Conservation (phyloP, 2,113 vertebrate species). For the Globicephala melas region DNA sequence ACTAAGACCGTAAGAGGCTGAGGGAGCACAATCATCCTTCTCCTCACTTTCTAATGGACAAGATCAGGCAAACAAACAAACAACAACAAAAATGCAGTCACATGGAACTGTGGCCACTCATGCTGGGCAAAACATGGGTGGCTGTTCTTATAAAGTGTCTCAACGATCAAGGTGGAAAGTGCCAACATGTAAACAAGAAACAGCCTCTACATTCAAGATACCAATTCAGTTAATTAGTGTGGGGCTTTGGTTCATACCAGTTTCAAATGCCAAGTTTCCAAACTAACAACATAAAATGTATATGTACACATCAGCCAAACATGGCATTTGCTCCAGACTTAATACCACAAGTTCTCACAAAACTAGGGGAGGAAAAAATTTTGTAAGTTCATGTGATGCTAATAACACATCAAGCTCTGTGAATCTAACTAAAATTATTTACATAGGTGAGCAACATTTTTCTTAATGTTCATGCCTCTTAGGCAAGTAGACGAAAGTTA, state of each 20-base stretch:
- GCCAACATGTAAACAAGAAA: not conserved
- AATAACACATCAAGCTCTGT: not conserved
- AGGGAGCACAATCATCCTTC: not conserved
- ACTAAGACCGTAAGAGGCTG: not conserved
- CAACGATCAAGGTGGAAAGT: not conserved
- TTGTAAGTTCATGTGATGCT: not conserved
- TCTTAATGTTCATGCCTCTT: not conserved
- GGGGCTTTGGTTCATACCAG: slow-evolving; percentile 22
- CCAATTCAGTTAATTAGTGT: not conserved
- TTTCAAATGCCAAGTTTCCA: slow-evolving; percentile 47
- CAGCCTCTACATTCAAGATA: not conserved
- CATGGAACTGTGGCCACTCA: not conserved
- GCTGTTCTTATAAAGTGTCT: not conserved
- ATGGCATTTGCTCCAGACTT: slow-evolving; percentile 30
- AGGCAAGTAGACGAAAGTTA: slow-evolving; percentile 38
- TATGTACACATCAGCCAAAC: slow-evolving; percentile 48
- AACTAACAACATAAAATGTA: slow-evolving; percentile 30
- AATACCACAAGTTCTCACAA: slow-evolving; percentile 36
- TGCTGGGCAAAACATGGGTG: not conserved
- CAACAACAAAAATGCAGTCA: not conserved
- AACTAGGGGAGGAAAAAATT: not conserved
- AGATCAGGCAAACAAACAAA: not conserved
- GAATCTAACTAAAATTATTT: slow-evolving; percentile 35
- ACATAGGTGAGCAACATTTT: not conserved
- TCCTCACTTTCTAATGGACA: not conserved